phyloP scores from a whole-genome alignment of 2,888 invertebrate genomes.

The Ophion ventricosus region DNA sequence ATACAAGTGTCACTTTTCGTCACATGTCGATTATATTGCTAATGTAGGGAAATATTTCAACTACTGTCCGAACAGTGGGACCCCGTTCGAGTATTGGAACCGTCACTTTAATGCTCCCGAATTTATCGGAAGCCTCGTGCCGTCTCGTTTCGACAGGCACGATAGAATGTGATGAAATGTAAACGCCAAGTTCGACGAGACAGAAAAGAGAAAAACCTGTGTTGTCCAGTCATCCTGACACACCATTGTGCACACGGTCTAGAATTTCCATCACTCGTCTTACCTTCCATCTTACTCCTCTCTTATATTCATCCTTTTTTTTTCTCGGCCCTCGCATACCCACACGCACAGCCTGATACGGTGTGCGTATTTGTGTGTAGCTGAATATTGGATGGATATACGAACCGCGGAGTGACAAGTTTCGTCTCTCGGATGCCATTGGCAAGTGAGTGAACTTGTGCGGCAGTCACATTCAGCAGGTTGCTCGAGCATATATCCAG shows the following conservation, averaged over 20 bases:
- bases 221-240: constrained; percentile 1
- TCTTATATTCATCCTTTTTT: constrained; percentile 29
- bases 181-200: not conserved
- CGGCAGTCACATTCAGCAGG: constrained; percentile 49
- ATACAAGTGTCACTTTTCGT: too few relatives aligned
- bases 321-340: constrained; percentile 18
- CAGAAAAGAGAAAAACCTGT: not conserved
- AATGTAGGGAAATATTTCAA: too few relatives aligned
- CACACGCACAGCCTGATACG: not conserved
- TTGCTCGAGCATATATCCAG: constrained; percentile 10
- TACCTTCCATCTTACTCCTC: not conserved
- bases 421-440: constrained; percentile 51
- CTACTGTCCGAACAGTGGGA: too few relatives aligned
- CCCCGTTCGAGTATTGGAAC: not conserved
- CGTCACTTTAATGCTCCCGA: not conserved
- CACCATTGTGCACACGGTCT: constrained; percentile 21
- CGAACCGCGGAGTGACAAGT: constrained; percentile 18
- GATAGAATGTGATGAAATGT: not conserved
- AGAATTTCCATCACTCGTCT: constrained; percentile 35
- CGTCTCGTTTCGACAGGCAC: not conserved
- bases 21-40: too few relatives aligned
- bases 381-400: constrained; percentile 55
- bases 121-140: too few relatives aligned
- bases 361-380: constrained; percentile 43
- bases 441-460: constrained; percentile 54